These are phyloP conservation scores for Phymorhynchus buccinoides DNA, from an alignment of 1,140 invertebrate species.

Conservation along the genomic window DNA sequence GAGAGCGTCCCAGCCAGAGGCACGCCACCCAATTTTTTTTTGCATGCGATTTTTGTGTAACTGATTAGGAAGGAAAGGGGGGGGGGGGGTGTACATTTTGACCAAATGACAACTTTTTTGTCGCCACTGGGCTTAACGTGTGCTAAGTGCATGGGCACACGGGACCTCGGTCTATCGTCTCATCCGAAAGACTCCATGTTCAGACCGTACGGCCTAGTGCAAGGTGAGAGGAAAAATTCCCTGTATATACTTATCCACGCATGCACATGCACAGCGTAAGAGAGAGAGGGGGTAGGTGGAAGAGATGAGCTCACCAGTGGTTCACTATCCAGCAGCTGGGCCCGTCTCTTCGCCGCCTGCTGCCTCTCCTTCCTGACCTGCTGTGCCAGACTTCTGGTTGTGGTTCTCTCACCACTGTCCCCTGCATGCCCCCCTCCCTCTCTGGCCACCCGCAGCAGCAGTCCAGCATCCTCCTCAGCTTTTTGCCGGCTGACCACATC, in stretches of 20 bases:
- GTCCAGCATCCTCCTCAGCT: background rate
- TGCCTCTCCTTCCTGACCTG: background rate
- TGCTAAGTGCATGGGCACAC: background rate
- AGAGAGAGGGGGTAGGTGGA: too few relatives aligned
- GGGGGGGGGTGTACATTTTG: too few relatives aligned
- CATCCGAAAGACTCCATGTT: too few relatives aligned
- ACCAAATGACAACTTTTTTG: too few relatives aligned
- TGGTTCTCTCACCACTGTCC: background rate
- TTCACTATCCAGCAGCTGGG: conserved; percentile 15
- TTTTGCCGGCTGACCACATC: background rate
- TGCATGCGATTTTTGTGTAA: too few relatives aligned
- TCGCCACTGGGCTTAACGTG: background rate
- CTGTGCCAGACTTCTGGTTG: background rate
- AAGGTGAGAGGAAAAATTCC: background rate
- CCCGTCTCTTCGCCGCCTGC: background rate
- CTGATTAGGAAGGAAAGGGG: too few relatives aligned
- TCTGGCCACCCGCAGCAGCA: background rate
- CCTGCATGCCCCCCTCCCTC: background rate
- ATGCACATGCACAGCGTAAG: too few relatives aligned
- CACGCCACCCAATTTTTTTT: too few relatives aligned
- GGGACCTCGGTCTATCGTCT: too few relatives aligned
- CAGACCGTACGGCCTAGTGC: too few relatives aligned
- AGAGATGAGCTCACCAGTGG: conserved; percentile 23
- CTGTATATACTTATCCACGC: background rate
- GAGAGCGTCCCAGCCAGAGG: too few relatives aligned